Evolutionary conservation across 1,140 invertebrate species (phyloP).

Genomic region (Helicoverpa armigera): DNA sequence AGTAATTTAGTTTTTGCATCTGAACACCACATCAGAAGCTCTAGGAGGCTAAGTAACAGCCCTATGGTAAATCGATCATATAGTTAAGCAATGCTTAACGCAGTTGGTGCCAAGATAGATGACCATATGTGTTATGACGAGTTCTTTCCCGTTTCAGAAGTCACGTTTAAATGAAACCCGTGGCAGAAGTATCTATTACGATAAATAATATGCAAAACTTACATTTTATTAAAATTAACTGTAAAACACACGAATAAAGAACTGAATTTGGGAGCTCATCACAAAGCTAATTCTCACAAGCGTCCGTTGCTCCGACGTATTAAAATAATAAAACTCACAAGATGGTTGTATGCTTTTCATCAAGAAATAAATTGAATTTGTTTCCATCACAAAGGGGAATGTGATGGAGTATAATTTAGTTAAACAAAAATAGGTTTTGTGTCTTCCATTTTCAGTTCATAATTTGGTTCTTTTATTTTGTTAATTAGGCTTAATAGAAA

Average conservation of each 20-base stretch:
- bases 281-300: slow-evolving; percentile 11
- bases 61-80: too few relatives aligned
- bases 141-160: too few relatives aligned
- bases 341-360: slow-evolving; percentile 20
- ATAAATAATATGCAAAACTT: too few relatives aligned
- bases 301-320: slow-evolving; percentile 7
- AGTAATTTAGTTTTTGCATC: too few relatives aligned
- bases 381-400: slow-evolving; percentile 19
- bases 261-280: background rate
- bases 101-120: too few relatives aligned
- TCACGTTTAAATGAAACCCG: too few relatives aligned
- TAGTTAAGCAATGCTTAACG: too few relatives aligned
- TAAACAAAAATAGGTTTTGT: slow-evolving; percentile 11
- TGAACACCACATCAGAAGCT: too few relatives aligned
- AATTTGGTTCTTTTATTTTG: background rate
- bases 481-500: background rate
- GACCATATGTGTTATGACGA: too few relatives aligned
- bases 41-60: too few relatives aligned
- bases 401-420: slow-evolving; percentile 26
- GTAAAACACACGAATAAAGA: background rate
- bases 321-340: slow-evolving; percentile 18
- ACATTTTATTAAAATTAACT: background rate
- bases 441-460: background rate
- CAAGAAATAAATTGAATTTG: slow-evolving; percentile 36
- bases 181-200: too few relatives aligned